Evolutionary conservation across 2,888 invertebrate genomes (phyloP), one percentile per base, ranked within the genome.

Genomic region (Rhingia campestris): DNA sequence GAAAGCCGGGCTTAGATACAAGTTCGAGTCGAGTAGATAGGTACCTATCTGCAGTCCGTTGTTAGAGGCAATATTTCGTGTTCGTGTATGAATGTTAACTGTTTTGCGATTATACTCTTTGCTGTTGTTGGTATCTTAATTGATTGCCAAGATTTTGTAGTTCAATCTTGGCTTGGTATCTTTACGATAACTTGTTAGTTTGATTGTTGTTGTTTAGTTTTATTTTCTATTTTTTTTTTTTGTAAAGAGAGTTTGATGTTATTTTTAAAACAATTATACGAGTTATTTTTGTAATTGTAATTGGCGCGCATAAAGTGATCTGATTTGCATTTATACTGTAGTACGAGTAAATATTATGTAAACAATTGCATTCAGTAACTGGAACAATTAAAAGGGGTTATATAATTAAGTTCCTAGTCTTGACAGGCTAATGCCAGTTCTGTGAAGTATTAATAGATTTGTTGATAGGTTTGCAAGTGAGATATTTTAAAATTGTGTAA

Each of bases 1-100:
- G 67, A 43, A 37, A 66, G 56, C 70, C 80, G 41, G 70, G 75
- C 74, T 75, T 66, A 80, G 54, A 70, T 56, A 74, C 69, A 69
- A 30, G 12, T 58, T 66, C 30, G 41, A 30, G 49, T 41, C 47
- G 9, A 47, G n/a, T 58, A 45, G 7, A 33, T 63, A 33, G 22
- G 22, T 22, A 22, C 2, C 22, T 22, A 22, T 22, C 22, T 22
- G 2, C 22, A 22, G 2, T 22, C 22, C 22, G 22, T 22, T 22
- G 22, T 22, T 22, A 22, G 22, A 22, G 22, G 1, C 22, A 22
- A 22, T 22, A 22, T 22, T 53, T 73, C 10, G 22, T 49, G n/a
- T 58, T 70, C n/a, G 39, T 41, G 56, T 70, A 41, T 30, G 37
- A 58, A 41, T 70, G 32, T 70, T 70, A 63, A 70, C 70, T 77